Evolutionary conservation across 2,113 vertebrate species (phyloP).

Genomic region (Carollia perspicillata): DNA sequence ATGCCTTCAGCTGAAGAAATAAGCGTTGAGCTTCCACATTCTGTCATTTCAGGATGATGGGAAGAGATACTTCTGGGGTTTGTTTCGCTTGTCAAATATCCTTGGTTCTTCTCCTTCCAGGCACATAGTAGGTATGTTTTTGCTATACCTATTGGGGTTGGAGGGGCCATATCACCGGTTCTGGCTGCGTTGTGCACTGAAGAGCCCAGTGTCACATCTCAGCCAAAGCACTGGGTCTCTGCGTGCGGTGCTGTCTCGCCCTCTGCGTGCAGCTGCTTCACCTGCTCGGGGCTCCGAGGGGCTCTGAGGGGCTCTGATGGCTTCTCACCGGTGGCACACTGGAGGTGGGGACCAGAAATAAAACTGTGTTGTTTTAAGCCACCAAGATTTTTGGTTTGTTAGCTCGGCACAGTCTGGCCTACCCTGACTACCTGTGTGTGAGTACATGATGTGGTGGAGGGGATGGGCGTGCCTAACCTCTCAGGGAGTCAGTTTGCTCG

Average conservation of each 20-base stretch:
- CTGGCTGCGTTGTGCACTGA: not conserved
- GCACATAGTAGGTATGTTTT: not conserved
- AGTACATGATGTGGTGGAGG: not conserved
- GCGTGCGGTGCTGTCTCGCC: not conserved
- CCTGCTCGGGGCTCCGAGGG: not conserved
- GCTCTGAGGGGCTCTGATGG: not conserved
- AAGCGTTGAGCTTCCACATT: not conserved
- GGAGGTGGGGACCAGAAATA: not conserved
- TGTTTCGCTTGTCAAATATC: not conserved
- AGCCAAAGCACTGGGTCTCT: not conserved
- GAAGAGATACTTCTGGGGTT: not conserved
- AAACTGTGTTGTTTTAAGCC: not conserved
- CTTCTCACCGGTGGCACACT: too few species aligned
- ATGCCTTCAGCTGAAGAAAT: not conserved
- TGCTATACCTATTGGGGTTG: not conserved
- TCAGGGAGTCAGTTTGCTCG: not conserved
- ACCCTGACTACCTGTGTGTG: fast-evolving
- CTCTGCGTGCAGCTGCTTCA: not conserved
- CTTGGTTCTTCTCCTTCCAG: not conserved
- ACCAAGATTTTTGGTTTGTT: not conserved
- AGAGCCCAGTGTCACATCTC: not conserved
- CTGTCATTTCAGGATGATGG: not conserved
- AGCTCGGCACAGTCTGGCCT: not conserved
- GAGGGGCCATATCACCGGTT: not conserved
- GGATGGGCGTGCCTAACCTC: not conserved